Conservation (phyloP, 2,888 invertebrate genomes). For the Onchidella celtica region DNA sequence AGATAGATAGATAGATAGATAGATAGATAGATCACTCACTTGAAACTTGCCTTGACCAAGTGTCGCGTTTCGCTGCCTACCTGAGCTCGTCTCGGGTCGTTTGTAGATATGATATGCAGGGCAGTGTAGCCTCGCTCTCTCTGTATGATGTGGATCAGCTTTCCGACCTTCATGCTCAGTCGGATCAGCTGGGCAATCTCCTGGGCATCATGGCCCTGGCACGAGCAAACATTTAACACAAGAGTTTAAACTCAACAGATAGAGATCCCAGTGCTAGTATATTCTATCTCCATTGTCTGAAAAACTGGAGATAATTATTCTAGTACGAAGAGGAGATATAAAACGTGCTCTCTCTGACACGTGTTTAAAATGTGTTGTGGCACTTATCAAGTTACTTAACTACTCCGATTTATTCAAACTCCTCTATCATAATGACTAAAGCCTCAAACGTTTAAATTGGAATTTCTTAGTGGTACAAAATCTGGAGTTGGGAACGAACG, state of each 20-base stretch:
- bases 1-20: neutral
- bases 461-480: no score
- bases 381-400: no score
- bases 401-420: no score
- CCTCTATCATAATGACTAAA: no score
- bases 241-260: neutral
- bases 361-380: no score
- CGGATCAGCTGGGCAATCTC: conserved; percentile 25
- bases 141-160: conserved; percentile 62
- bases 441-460: no score
- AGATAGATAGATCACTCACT: conserved; percentile 10
- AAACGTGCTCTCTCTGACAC: neutral
- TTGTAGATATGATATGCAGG: conserved; percentile 68
- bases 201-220: conserved; percentile 15
- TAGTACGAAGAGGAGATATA: no score
- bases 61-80: conserved; percentile 55
- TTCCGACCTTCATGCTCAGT: conserved; percentile 57
- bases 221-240: neutral
- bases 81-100: conserved; percentile 48
- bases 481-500: no score
- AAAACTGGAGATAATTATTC: no score
- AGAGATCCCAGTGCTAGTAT: no score
- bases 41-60: conserved; percentile 64
- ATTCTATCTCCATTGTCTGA: no score
- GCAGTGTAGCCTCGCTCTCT: conserved; percentile 72